Base-by-base conservation (phyloP, 2,113 vertebrate genomes). In the Fulica atra region DNA sequence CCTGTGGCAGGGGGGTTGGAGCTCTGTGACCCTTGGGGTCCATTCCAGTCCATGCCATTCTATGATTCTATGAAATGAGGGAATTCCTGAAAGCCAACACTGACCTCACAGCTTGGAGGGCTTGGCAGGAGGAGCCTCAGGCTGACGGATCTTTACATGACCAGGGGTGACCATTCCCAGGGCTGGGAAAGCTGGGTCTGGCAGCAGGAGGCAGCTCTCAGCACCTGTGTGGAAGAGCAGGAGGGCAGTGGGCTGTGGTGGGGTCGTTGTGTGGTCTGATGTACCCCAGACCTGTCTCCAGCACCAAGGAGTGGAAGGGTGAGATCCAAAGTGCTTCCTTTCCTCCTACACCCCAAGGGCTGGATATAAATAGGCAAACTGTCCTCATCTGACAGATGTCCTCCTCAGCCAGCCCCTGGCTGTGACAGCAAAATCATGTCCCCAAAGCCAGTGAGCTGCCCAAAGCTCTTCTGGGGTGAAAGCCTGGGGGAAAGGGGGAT, bases 351-450 rank as follows among this genome's bases (percentile, higher is more conserved):
- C 7, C 16, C 36, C 33, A 29, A 29, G 69, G 61, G 40, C 53
- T 80, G 56, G 33, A 6, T 88, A 91, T 81, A 93, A 93, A 92
- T 69, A 95, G 83, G 35, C 25, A 11, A 46, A 35, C 74, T 91
- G 64, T 88, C 82, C 82, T 88, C 0, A 1, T 25, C 68, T 95
- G 76, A 25, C 86, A 92, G 68, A 60, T 31, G 0, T 16, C 8
- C 11, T 73, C 91, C 88, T 94, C 83, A 74, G 80, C 54, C 80
- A 83, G 64, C 72, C 42, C 54, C 56, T 15, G 40, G 86, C 21
- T 26, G 46, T 2, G 9, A 13, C 7, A 18, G 56, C 56, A 57
- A n/a, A 84, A 44, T 31, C 48, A 63, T 0, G 0, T 33, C 42
- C 16, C 77, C 4, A 7, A 23, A 4, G 50, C n/a, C 4, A 42